Percentiles rank a stretch among this genome's conserved stretches.
Evolutionary conservation across 1,140 invertebrate genomes (phyloP).

Genomic region (Drosophila asahinai): DNA sequence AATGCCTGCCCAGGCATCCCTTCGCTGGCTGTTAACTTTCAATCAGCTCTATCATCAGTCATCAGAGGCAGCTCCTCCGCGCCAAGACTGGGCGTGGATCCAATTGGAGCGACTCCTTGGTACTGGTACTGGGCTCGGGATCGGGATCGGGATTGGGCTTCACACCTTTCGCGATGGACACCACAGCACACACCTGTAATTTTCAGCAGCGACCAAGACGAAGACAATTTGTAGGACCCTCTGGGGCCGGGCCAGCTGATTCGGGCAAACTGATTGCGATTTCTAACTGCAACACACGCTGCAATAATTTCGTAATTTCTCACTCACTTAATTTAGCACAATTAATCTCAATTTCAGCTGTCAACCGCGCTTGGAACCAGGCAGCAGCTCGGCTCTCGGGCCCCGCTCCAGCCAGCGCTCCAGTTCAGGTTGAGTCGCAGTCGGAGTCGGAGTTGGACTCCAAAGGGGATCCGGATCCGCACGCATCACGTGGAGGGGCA

Average conservation of each 20-base stretch:
- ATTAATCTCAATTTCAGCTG: conserved; percentile 82
- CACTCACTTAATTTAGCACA: conserved; percentile 82
- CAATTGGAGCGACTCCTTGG: conserved; percentile 25
- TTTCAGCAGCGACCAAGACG: conserved; percentile 58
- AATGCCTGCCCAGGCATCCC: conserved; percentile 29
- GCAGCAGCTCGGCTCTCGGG: conserved; percentile 2
- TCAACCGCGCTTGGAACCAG: conserved; percentile 53
- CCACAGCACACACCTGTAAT: conserved; percentile 70
- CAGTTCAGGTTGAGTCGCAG: conserved; percentile 50
- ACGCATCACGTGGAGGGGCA: conserved; percentile 42
- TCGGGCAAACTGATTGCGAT: conserved; percentile 75
- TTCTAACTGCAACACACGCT: conserved; percentile 74
- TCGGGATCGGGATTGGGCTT: conserved; percentile 66
- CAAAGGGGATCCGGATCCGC: conserved; percentile 14
- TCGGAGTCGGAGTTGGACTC: conserved; percentile 13
- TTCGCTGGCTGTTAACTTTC: conserved; percentile 52
- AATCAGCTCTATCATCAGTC: conserved; percentile 61
- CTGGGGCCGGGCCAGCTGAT: conserved; percentile 43
- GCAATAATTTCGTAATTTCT: conserved; percentile 82
- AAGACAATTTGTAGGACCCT: conserved; percentile 69
- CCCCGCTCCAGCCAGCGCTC: conserved; percentile 10
- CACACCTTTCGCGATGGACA: conserved; percentile 59
- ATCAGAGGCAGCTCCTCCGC: conserved; percentile 24
- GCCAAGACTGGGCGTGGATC: conserved; percentile 35
- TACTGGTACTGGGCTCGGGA: conserved; percentile 12